These are phyloP conservation scores for Poecilia velifera DNA, from an alignment of 2,797 vertebrate species.

Conservation along the genomic window DNA sequence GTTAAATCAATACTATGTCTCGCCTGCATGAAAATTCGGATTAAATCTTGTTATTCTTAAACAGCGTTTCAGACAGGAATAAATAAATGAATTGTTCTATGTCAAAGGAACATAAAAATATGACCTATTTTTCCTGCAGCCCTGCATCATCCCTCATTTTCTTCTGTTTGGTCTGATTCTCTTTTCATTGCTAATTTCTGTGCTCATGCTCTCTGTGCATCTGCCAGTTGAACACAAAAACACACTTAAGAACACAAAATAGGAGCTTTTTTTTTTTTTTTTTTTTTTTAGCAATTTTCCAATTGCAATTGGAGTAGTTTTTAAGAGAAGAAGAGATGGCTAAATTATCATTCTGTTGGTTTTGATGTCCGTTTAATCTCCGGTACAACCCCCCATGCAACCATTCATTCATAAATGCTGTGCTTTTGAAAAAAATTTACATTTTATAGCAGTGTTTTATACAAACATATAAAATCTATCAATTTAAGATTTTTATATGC, in stretches of 20 bases:
- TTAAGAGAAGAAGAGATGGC: neutral
- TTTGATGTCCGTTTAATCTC: neutral
- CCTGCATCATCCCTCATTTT: conserved; percentile 1
- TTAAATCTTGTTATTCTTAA: conserved; percentile 29
- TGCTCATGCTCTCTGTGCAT: neutral
- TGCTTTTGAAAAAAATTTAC: neutral
- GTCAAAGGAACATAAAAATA: neutral
- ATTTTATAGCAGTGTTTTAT: neutral
- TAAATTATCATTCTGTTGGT: neutral
- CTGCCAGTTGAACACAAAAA: neutral
- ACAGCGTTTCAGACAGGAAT: conserved; percentile 27
- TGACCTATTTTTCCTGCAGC: neutral
- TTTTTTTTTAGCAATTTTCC: neutral
- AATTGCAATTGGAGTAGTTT: neutral
- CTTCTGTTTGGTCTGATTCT: neutral
- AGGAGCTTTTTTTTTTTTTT: neutral
- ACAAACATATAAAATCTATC: neutral
- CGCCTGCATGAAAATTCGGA: conserved; percentile 62
- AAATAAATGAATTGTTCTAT: neutral
- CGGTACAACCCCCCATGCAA: neutral
- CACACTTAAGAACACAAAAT: neutral
- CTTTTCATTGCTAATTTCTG: neutral
- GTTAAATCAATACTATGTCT: conserved; percentile 52
- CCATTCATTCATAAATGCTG: neutral
- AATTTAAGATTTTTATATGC: neutral